A percentile compares a stretch with the other conserved stretches of the same genome.
phyloP scores from a whole-genome alignment of 2,113 vertebrate genomes.

The Scomber scombrus region DNA sequence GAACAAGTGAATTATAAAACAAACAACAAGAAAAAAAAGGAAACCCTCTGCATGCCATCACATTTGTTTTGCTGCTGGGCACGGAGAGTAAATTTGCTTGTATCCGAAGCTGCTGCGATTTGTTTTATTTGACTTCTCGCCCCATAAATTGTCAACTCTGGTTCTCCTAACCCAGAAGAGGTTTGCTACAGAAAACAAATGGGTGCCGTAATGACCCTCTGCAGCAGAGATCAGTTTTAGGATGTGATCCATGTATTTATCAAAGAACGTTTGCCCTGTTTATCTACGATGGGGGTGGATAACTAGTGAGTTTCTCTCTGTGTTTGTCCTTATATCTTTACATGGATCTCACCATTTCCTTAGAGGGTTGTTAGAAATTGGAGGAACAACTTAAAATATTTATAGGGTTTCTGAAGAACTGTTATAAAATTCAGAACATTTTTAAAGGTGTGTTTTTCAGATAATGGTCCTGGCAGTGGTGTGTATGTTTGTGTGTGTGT shows the following conservation, averaged over 20 bases:
- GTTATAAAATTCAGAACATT: constrained; percentile 38
- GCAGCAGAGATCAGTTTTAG: constrained; percentile 55
- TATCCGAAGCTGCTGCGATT: constrained; percentile 65
- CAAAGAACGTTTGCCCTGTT: constrained; percentile 40
- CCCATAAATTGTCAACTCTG: constrained; percentile 70
- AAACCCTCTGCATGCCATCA: constrained; percentile 25
- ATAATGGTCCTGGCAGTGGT: constrained; percentile 9
- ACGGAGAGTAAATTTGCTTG: constrained; percentile 52
- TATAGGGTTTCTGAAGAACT: constrained; percentile 59
- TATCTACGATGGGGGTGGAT: constrained; percentile 49
- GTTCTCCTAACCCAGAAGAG: constrained; percentile 62
- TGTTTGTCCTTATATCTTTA: constrained; percentile 43
- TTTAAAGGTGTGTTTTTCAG: constrained; percentile 32
- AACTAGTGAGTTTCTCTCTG: constrained; percentile 45
- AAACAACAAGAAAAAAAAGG: constrained; percentile 23
- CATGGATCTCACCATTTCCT: constrained; percentile 55
- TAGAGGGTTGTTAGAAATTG: constrained; percentile 60
- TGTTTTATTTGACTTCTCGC: constrained; percentile 75
- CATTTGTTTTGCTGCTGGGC: constrained; percentile 68
- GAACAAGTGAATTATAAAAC: constrained; percentile 51
- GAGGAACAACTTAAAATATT: constrained; percentile 69
- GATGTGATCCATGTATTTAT: constrained; percentile 72
- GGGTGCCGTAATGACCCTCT: constrained; percentile 59
- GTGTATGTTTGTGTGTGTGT: constrained; percentile 15
- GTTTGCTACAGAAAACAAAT: constrained; percentile 71